Evolutionary conservation across 2,113 vertebrate species (phyloP).

Genomic region (Muntiacus muntjak): DNA sequence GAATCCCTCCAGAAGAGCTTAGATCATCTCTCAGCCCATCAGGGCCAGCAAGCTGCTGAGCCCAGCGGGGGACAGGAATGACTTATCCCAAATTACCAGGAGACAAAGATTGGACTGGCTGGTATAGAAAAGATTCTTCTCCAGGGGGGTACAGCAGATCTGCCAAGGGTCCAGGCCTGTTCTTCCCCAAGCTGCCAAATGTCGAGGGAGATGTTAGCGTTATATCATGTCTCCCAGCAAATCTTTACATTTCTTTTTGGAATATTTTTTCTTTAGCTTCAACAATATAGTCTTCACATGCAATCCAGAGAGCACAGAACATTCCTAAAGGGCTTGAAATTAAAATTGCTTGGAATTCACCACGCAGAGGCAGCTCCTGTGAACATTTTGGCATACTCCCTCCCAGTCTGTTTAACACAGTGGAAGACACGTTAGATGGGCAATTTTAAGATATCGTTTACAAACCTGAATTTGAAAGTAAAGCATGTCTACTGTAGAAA

Average conservation of each 20-base stretch:
- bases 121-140: neutral
- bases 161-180: neutral
- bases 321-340: neutral
- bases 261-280: neutral
- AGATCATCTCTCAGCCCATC: neutral
- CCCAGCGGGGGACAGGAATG: neutral
- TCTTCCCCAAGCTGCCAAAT: neutral
- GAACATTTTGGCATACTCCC: neutral
- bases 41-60: neutral
- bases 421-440: neutral
- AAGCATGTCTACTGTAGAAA: neutral
- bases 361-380: neutral
- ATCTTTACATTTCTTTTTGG: neutral
- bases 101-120: neutral
- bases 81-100: neutral
- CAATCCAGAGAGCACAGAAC: neutral
- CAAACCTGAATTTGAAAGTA: neutral
- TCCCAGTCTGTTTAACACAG: neutral
- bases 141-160: neutral
- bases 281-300: neutral
- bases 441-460: neutral
- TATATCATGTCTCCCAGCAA: neutral
- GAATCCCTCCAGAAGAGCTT: neutral
- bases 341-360: neutral
- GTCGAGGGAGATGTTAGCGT: rapidly evolving